Evolutionary conservation across 2,113 vertebrate species (phyloP).

Genomic region (Pseudois nayaur): DNA sequence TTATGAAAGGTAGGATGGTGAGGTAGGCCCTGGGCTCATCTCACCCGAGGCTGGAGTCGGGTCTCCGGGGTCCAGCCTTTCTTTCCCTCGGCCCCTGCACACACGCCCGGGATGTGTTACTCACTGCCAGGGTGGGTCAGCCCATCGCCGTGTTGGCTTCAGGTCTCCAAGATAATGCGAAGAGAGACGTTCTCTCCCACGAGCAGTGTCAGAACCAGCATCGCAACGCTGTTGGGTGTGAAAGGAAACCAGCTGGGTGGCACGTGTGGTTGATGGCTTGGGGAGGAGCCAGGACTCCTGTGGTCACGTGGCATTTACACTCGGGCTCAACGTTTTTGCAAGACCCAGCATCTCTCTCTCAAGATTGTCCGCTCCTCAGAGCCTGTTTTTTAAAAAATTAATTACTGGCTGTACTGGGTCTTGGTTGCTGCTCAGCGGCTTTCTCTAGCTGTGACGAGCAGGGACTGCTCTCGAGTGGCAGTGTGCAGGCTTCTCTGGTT

Average conservation of each 20-base stretch:
- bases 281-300: not conserved
- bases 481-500: not conserved
- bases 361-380: not conserved
- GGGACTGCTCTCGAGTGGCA: not conserved
- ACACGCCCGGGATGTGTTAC: not conserved
- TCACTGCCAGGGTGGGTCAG: not conserved
- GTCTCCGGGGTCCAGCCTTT: not conserved
- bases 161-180: not conserved
- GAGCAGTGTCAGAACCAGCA: not conserved
- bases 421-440: not conserved
- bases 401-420: not conserved
- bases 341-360: not conserved
- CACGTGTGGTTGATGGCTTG: not conserved
- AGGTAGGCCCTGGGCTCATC: too few relatives aligned
- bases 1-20: not conserved
- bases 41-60: not conserved
- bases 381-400: not conserved
- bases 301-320: not conserved
- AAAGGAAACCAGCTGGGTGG: not conserved
- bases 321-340: rapidly evolving
- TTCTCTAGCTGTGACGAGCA: not conserved
- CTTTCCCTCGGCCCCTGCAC: not conserved
- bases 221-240: not conserved
- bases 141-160: not conserved
- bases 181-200: not conserved